Evolutionary conservation across 2,797 vertebrate genomes (phyloP).

Genomic region (Siniperca scherzeri): DNA sequence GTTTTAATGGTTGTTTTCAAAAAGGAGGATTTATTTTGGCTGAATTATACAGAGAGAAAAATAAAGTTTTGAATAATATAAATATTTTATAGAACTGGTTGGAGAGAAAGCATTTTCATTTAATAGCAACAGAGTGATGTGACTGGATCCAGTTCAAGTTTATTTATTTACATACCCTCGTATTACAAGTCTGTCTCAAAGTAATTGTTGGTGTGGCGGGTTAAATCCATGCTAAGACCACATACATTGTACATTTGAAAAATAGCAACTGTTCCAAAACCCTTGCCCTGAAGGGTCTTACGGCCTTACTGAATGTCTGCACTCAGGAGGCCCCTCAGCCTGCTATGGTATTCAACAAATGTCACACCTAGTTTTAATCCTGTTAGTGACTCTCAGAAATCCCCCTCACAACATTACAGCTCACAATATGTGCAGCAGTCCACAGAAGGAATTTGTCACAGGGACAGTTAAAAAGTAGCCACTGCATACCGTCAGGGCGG

Average conservation of each 20-base stretch:
- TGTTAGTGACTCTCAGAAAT: constrained; percentile 60
- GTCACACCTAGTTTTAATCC: constrained; percentile 65
- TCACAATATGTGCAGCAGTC: constrained; percentile 26
- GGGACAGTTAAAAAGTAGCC: constrained; percentile 25
- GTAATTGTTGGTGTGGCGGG: constrained; percentile 4
- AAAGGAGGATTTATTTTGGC: neutral
- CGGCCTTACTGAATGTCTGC: constrained; percentile 19
- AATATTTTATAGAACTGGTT: constrained; percentile 29
- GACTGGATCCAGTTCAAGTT: constrained; percentile 2
- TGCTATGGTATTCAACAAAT: constrained; percentile 56
- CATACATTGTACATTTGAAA: constrained; percentile 10
- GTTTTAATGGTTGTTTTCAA: constrained; percentile 8
- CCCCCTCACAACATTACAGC: constrained; percentile 46
- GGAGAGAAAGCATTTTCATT: neutral
- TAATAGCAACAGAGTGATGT: neutral
- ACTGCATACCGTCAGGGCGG: neutral
- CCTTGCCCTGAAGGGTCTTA: constrained; percentile 25
- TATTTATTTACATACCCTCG: neutral
- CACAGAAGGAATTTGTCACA: constrained; percentile 30
- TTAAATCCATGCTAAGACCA: constrained; percentile 7
- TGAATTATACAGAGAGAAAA: constrained; percentile 14
- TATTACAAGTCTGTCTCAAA: neutral
- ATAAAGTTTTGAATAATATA: constrained; percentile 13
- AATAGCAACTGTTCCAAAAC: constrained; percentile 19
- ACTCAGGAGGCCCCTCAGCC: constrained; percentile 49